phyloP scores from a whole-genome alignment of 2,888 invertebrate species.

The Polylopha cassiicola region DNA sequence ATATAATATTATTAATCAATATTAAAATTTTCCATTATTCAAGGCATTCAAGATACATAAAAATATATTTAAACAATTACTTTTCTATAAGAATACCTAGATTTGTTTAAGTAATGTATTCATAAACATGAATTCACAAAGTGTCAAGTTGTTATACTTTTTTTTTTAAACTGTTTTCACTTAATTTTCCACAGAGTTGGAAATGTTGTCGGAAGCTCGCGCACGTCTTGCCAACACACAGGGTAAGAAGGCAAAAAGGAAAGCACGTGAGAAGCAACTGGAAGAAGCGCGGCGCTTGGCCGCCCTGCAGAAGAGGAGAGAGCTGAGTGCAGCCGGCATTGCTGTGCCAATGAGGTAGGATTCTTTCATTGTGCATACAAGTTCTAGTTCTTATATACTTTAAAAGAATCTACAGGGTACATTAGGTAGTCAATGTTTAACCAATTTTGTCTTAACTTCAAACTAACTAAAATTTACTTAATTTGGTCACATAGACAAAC shows the following conservation, averaged over 20 bases:
- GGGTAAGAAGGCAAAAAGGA: constrained; percentile 94
- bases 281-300: constrained; percentile 98
- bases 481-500: too few species aligned
- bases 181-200: constrained; percentile 83
- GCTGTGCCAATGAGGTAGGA: constrained; percentile 67
- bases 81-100: too few species aligned
- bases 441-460: too few species aligned
- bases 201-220: constrained; percentile 99
- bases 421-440: too few species aligned
- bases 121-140: background rate
- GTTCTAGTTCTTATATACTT: too few species aligned
- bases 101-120: too few species aligned
- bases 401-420: too few species aligned
- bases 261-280: constrained; percentile 98
- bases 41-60: too few species aligned
- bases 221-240: constrained; percentile 99
- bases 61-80: too few species aligned
- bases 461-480: too few species aligned
- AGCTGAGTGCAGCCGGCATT: constrained; percentile 98
- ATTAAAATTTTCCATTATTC: too few species aligned
- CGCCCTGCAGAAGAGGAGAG: constrained; percentile 97
- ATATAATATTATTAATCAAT: too few species aligned
- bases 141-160: constrained; percentile 1
- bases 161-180: constrained; percentile 13
- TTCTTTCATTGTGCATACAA: background rate